Evolutionary conservation across 2,888 invertebrate species (phyloP), one percentile per base, ranked within the genome.

Genomic region (Tachina grossa): DNA sequence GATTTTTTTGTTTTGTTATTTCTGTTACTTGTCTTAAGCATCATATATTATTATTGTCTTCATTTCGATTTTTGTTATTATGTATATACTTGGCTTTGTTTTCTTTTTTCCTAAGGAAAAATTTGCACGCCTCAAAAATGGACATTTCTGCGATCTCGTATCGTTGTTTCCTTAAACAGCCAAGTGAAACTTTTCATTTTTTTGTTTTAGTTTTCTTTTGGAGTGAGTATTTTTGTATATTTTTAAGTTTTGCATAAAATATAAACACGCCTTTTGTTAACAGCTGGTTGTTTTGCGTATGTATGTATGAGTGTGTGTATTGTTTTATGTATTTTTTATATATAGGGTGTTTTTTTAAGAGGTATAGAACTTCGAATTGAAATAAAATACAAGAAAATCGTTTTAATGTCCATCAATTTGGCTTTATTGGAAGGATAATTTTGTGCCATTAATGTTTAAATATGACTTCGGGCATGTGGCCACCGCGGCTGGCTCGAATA

Each of bases 91-190:
- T 85, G 45, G 45, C 75, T 81, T 84, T 69, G 49, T 82, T 82
- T 74, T 14, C 61, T 47, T 65, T 31, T 51, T 71, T 66, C 9
- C 76, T 74, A 82, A 75, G 75, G 78, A 82, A 85, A 85, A 65
- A 75, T 85, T 85, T 85, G 85, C 78, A 79, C 78, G 75, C 78
- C 85, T 82, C 87, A 77, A 75, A 90, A 89, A 91, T 89, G 91
- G 90, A 89, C 89, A 90, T 89, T 89, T 89, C 88, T 89, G n/a
- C n/a, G n/a, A n/a, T n/a, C n/a, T n/a, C n/a, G n/a, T n/a, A 87
- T 89, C 87, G 87, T 89, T 89, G 88, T 90, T 91, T 91, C 90
- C 90, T 91, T 91, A 91, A 90, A 91, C 88, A 87, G 90, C 85
- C 87, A 89, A 89, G 91, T 91, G 91, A 91, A 90, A 90, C 89